phyloP scores from a whole-genome alignment of 2,797 vertebrate genomes.

The Allobates femoralis region DNA sequence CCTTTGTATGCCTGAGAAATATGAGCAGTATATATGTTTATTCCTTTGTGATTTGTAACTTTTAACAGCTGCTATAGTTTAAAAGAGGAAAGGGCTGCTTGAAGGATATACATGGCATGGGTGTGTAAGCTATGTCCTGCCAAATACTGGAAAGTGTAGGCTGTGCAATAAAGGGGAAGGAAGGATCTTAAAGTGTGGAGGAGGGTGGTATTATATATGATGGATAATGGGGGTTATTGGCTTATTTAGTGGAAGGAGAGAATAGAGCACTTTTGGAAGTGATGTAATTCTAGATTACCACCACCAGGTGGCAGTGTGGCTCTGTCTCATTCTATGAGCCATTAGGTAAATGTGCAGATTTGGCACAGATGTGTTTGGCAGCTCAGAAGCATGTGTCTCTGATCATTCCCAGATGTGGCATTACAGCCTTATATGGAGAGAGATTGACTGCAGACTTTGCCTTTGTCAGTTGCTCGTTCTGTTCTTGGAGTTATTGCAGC shows the following conservation, averaged over 20 bases:
- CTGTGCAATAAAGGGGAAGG: slow-evolving; percentile 2
- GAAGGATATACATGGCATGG: slow-evolving; percentile 4
- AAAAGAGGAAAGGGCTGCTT: slow-evolving; percentile 2
- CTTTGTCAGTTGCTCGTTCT: slow-evolving; percentile 52
- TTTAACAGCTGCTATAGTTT: slow-evolving; percentile 16
- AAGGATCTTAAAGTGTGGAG: background rate
- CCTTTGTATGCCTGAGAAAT: background rate
- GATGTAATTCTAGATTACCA: slow-evolving; percentile 23
- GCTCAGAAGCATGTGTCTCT: slow-evolving; percentile 60
- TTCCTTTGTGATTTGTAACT: background rate
- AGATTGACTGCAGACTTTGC: slow-evolving; percentile 53
- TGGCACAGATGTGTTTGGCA: slow-evolving; percentile 58
- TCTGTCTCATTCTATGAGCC: slow-evolving; percentile 36
- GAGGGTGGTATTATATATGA: background rate
- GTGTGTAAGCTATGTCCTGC: slow-evolving; percentile 23
- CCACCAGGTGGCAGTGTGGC: slow-evolving; percentile 62
- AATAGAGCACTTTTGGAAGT: background rate
- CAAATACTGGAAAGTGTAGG: slow-evolving; percentile 26
- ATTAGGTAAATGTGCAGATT: slow-evolving; percentile 45
- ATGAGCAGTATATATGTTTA: background rate
- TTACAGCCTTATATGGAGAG: slow-evolving; percentile 64
- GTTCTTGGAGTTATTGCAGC: slow-evolving; percentile 50
- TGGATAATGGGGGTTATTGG: background rate
- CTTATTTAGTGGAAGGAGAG: background rate
- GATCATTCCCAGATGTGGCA: slow-evolving; percentile 66